Evolutionary conservation across 2,113 vertebrate genomes (phyloP), one percentile per base, ranked within the genome.

Genomic region (Cryptomyrus ogoouensis): DNA sequence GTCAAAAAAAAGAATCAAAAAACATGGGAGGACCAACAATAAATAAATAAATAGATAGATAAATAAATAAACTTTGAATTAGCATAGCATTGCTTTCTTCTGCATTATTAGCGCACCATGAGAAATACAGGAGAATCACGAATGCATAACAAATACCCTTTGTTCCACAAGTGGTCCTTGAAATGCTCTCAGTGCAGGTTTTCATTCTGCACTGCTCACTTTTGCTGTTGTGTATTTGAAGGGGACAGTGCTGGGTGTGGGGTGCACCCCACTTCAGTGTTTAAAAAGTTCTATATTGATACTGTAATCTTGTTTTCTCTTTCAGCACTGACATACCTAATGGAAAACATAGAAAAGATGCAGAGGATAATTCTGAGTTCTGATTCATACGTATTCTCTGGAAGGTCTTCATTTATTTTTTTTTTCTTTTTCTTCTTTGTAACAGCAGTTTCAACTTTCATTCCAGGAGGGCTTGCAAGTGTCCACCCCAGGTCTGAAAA

Each of bases 131-230:
- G 90, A 91, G 35, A 91, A 88, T 90, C 88, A 93, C 89, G 89
- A 89, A 90, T 89, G 88, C 89, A 91, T 92, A 91, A 91, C 84
- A 91, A 91, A 90, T 44, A 90, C 88, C 90, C 90, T 62, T 70
- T 90, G 88, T 91, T 91, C 66, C 91, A 90, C 90, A 91, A 90
- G 91, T 90, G 91, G 90, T 90, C 88, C 91, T 91, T 91, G 91
- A 92, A 87, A 91, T 89, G 91, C 66, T 49, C 83, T 47, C 83
- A 24, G 42, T 27, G 21, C 39, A 80, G 7, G 83, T 84, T 21
- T 47, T 84, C 83, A 84, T 84, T 44, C 44, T 46, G 44, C 83
- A 47, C 44, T 7, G 15, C 74, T 80, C 35, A 42, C 74, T 80
- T 80, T 80, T 42, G 74, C 74, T 80, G 13, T 77, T 35, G 70